A percentile compares a stretch with the other conserved stretches of the same genome.
phyloP scores from a whole-genome alignment of 2,888 invertebrate species.

The Microctonus hyperodae region DNA sequence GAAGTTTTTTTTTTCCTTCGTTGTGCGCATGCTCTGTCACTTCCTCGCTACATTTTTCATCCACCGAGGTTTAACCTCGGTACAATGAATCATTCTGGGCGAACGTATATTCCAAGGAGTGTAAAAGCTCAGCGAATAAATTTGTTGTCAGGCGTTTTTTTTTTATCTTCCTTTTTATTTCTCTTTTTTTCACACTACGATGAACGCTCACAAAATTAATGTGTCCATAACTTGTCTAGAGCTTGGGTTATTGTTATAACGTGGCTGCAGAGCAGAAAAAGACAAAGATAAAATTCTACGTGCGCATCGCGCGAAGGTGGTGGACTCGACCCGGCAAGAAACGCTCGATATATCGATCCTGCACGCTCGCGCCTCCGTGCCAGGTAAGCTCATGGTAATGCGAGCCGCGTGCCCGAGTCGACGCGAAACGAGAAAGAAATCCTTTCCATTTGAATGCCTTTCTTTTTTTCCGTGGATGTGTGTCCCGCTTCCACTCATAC shows the following conservation, averaged over 20 bases:
- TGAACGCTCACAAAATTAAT: conserved; percentile 46
- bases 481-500: conserved; percentile 1
- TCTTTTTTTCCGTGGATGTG: neutral
- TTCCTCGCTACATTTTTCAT: conserved; percentile 4
- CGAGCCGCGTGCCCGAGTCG: conserved; percentile 30
- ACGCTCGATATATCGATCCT: conserved; percentile 58
- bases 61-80: neutral
- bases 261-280: conserved; percentile 47
- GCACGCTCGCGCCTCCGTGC: conserved; percentile 36
- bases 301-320: conserved; percentile 43
- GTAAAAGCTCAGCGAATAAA: conserved; percentile 46
- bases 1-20: conserved; percentile 6
- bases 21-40: conserved; percentile 2
- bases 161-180: conserved; percentile 2
- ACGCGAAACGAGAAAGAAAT: conserved; percentile 32
- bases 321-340: conserved; percentile 44
- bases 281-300: conserved; percentile 26
- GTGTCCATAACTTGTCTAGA: conserved; percentile 45
- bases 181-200: conserved; percentile 28
- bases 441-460: conserved; percentile 25
- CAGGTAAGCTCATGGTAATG: conserved; percentile 31
- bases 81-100: conserved; percentile 3
- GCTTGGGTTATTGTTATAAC: conserved; percentile 52
- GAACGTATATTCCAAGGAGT: conserved; percentile 8
- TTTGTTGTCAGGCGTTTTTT: conserved; percentile 46